These are phyloP conservation scores for Lineus longissimus DNA, from an alignment of 1,140 invertebrate species.

Conservation along the genomic window DNA sequence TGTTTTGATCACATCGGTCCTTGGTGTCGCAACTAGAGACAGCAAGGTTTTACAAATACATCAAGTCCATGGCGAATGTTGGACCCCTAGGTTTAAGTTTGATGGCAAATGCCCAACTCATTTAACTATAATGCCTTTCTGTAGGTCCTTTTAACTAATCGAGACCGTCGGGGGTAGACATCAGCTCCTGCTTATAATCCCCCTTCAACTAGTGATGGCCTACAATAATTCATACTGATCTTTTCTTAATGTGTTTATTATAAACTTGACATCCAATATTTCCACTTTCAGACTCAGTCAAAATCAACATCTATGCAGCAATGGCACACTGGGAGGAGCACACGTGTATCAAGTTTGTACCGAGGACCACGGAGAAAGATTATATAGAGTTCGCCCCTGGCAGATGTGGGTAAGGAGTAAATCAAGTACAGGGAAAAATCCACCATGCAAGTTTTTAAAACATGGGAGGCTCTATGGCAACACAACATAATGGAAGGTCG, in stretches of 20 bases:
- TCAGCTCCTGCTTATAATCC: too few species aligned
- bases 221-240: not conserved
- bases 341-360: conserved; percentile 95
- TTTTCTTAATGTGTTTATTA: not conserved
- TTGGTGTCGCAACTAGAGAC: too few species aligned
- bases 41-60: too few species aligned
- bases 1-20: too few species aligned
- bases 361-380: conserved; percentile 75
- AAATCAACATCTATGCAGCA: conserved; percentile 60
- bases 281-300: not conserved
- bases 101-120: too few species aligned
- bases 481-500: too few species aligned
- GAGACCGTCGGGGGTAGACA: too few species aligned
- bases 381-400: conserved; percentile 94
- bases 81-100: too few species aligned
- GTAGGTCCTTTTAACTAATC: too few species aligned
- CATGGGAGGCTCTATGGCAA: not conserved
- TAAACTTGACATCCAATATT: not conserved
- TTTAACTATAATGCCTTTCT: too few species aligned
- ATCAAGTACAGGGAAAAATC: not conserved
- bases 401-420: conserved; percentile 80
- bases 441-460: not conserved
- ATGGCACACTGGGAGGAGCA: conserved; percentile 98
- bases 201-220: not conserved
- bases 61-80: too few species aligned